Evolutionary conservation across 2,113 vertebrate genomes (phyloP).

Genomic region (Oriolus oriolus): DNA sequence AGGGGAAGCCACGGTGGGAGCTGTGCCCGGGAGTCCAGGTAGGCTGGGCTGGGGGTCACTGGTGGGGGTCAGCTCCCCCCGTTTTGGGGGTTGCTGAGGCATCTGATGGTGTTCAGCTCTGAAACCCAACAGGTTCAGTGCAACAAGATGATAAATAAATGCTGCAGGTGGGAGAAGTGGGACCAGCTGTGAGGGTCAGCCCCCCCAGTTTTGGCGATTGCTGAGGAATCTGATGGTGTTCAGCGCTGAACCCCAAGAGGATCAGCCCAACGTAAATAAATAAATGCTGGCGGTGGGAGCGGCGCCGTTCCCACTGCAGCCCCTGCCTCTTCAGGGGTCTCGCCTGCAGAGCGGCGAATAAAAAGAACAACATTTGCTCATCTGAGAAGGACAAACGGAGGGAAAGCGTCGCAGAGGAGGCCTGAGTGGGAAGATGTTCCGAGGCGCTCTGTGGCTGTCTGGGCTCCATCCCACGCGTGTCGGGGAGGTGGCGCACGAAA

Average conservation of each 20-base stretch:
- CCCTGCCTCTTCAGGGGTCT: neutral
- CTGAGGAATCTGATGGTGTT: neutral
- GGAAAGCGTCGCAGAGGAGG: neutral
- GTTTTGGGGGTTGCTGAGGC: neutral
- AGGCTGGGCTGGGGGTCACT: neutral
- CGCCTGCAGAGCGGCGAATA: neutral
- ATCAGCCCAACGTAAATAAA: neutral
- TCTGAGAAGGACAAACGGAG: neutral
- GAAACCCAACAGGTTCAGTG: rapidly evolving
- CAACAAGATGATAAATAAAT: neutral
- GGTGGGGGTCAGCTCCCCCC: rapidly evolving
- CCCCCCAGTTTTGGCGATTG: rapidly evolving
- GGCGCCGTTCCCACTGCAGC: neutral
- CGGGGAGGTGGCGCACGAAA: neutral
- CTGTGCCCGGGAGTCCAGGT: rapidly evolving
- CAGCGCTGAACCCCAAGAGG: rapidly evolving
- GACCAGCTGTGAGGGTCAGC: rapidly evolving
- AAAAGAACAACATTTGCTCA: neutral
- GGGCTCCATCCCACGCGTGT: neutral
- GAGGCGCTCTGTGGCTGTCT: neutral
- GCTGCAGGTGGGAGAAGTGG: neutral
- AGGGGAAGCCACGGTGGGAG: rapidly evolving
- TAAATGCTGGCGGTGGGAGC: rapidly evolving
- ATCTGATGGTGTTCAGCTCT: too few relatives aligned
- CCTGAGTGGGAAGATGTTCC: neutral